Conservation (phyloP, 2,113 vertebrate species). For the Phycodurus eques region DNA sequence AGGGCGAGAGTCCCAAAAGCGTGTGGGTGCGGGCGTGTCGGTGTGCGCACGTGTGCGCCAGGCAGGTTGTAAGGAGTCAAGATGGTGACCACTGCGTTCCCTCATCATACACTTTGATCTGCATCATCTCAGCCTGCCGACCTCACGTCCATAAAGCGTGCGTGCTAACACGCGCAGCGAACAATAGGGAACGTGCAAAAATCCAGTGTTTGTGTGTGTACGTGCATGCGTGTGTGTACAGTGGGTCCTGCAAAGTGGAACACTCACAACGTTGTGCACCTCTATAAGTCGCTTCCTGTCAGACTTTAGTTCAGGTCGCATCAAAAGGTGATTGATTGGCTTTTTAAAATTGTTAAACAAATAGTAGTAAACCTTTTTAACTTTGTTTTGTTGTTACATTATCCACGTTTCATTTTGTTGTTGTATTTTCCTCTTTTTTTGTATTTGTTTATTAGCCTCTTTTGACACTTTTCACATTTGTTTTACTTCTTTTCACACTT, state of each 20-base stretch:
- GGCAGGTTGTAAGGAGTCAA: constrained; percentile 29
- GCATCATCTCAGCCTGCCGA: constrained; percentile 40
- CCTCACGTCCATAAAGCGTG: constrained; percentile 56
- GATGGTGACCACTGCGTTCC: constrained; percentile 43
- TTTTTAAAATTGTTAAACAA: too few species aligned
- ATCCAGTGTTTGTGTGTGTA: constrained; percentile 27
- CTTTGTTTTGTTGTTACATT: too few species aligned
- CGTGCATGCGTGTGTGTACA: constrained; percentile 21
- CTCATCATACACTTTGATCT: constrained; percentile 62
- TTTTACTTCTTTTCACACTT: too few species aligned
- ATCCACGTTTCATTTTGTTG: too few species aligned
- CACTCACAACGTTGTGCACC: neutral
- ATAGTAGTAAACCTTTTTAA: too few species aligned
- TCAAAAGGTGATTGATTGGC: neutral
- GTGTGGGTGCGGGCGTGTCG: neutral
- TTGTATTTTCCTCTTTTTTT: too few species aligned
- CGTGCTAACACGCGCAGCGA: constrained; percentile 25
- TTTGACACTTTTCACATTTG: too few species aligned
- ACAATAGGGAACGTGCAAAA: constrained; percentile 43
- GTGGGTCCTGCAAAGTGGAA: constrained; percentile 10
- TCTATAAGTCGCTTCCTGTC: too few species aligned
- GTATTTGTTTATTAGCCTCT: too few species aligned
- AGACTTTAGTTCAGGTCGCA: neutral
- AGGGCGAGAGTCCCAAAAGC: constrained; percentile 34
- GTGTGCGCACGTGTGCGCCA: neutral